Conservation (phyloP, 1,140 invertebrate species). For the Spodoptera litura region DNA sequence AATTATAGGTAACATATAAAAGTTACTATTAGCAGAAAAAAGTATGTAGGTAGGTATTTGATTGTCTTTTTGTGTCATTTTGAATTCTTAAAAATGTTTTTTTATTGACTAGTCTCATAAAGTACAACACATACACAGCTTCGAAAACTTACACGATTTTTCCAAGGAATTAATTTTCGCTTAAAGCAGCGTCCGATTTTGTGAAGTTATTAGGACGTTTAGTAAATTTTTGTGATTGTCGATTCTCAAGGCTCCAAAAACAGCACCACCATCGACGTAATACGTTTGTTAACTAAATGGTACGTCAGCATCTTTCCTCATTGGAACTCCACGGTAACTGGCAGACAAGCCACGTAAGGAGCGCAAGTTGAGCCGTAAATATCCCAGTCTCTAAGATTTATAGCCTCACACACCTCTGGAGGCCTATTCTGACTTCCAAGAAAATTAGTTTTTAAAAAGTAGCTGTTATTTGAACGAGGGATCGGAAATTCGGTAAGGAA, state of each 20-base stretch:
- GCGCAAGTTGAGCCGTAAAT: constrained; percentile 49
- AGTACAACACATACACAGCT: no score
- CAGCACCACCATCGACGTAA: background rate
- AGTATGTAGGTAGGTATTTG: no score
- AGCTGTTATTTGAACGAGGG: background rate
- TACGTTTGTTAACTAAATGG: background rate
- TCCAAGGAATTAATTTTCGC: no score
- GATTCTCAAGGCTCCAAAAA: background rate
- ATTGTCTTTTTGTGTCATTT: no score
- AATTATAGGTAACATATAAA: no score
- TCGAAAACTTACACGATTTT: no score
- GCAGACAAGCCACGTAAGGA: constrained; percentile 17
- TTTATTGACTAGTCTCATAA: no score
- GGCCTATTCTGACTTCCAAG: constrained; percentile 17
- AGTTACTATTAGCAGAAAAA: no score
- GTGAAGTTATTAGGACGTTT: no score
- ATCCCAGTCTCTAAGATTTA: constrained; percentile 44
- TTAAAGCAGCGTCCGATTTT: no score
- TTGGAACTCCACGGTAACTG: constrained; percentile 6
- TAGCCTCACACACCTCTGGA: constrained; percentile 10
- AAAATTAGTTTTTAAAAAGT: constrained; percentile 21
- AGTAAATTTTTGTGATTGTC: no score
- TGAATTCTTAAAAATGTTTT: no score
- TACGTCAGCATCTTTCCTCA: background rate
- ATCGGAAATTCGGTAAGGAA: background rate